These are phyloP conservation scores for Netelia fuscicornis DNA, from an alignment of 2,888 invertebrate genomes.

Conservation along the genomic window DNA sequence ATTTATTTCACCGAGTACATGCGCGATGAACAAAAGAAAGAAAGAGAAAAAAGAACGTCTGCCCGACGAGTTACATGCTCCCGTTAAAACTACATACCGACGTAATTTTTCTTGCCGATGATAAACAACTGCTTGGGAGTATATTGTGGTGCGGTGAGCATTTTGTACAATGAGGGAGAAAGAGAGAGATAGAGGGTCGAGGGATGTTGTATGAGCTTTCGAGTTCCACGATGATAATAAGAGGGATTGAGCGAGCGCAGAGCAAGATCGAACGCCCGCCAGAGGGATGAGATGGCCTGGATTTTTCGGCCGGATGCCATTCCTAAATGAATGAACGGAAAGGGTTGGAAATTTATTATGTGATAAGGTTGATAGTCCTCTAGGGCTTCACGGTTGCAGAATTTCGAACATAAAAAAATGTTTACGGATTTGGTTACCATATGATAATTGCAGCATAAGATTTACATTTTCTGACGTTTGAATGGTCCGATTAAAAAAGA, in stretches of 20 bases:
- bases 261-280: conserved; percentile 7
- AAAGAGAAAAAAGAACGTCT: conserved; percentile 16
- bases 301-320: no score
- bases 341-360: no score
- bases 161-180: not conserved
- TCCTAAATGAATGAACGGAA: no score
- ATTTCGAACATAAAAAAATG: no score
- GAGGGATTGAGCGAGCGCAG: conserved; percentile 25
- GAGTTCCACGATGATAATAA: conserved; percentile 49
- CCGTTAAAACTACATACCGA: conserved; percentile 50
- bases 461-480: no score
- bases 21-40: conserved; percentile 21
- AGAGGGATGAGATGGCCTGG: not conserved
- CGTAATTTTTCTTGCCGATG: conserved; percentile 54
- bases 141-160: not conserved
- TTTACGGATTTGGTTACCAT: no score
- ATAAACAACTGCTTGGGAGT: conserved; percentile 52
- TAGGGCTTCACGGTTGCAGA: no score
- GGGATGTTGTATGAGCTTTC: not conserved
- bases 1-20: conserved; percentile 29
- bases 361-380: no score
- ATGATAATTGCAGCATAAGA: no score
- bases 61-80: conserved; percentile 36
- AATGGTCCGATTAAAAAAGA: no score
- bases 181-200: not conserved